Base-by-base conservation (phyloP, 2,797 vertebrate species). In the Luscinia megarhynchos region DNA sequence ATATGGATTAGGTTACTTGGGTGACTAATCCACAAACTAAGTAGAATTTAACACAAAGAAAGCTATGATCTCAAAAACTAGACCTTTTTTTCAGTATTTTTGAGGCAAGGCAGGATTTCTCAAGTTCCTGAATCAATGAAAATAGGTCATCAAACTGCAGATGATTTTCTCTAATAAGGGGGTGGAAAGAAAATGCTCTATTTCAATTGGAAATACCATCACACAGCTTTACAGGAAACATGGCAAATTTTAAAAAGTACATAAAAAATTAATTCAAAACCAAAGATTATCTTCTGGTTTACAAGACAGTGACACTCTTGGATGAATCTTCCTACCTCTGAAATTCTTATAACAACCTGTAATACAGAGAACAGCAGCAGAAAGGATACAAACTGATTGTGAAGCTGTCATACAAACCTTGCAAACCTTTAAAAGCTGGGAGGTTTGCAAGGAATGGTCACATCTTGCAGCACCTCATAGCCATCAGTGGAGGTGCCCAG, bases 291-390 rank as follows among this genome's bases (percentile, higher is more conserved):
- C 36, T 83, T 84, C 82, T 73, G 77, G 94, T 96, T 96, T 95
- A 93, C 89, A 94, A 96, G 92, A 94, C 88, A 93, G 74, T 84
- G 96, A 72, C 59, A 80, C 77, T 94, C 94, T 94, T 93, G 77
- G 83, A 90, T 82, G 77, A 27, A 24, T 80, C 92, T 76, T 95
- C 66, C 62, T 75, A 73, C 84, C 54, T 89, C 93, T 75, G 87
- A 84, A 97, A 96, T 67, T 69, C 54, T 89, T 91, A 23, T 48
- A 89, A 94, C 51, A 90, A 84, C 67, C 73, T 75, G 80, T 58
- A 96, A 94, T 0, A 22, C 57, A 74, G 21, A 54, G 10, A 85
- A 26, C 20, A 95, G 54, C 38, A 94, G 82, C 94, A 91, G 41
- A 73, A 80, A 29, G 2, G 24, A 62, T 54, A 66, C 26, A 93